Base-by-base conservation (phyloP, 2,888 invertebrate species). In the Polyommatus icarus region DNA sequence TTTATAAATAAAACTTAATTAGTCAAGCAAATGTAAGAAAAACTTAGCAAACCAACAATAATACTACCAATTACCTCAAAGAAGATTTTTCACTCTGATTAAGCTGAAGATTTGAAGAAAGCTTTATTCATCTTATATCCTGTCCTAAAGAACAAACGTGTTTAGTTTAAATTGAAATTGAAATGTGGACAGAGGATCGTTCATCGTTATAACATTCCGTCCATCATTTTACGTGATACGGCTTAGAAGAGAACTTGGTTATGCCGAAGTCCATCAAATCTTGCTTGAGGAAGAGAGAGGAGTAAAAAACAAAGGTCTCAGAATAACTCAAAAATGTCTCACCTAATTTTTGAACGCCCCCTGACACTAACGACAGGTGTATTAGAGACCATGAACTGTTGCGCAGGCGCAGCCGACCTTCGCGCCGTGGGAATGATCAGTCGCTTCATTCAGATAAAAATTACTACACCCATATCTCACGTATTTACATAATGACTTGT, bases 351-450 rank as follows among this genome's bases (percentile, higher is more conserved):
- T 59, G 8, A 7, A 59, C 8, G 59, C 59, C 59, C 15, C 20
- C 32, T 15, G 46, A 46, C 46, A 73, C 40, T 73, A 75, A 75
- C 32, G 46, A 54, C 75, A 75, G 75, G 50, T 54, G 67, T 61
- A 61, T 10, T 20, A 59, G 5, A 40, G 73, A 75, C 75, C 75
- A 15, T 75, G 75, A 75, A 75, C 75, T 54, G 75, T 75, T 75
- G 54, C 54, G 24, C 50, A 29, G 50, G 54, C 54, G 24, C 50
- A 29, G 24, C 10, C 73, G 73, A 40, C 73, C 73, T 73, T 40
- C 36, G 46, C 46, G 24, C 4, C 75, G 75, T 75, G 75, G 29
- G 75, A 75, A 75, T 24, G 73, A 72, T 15, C 3, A 24, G 46
- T 46, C 73, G 20, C 73, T 12, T 73, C 73, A 32, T 67, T 67